Conservation (phyloP, 2,888 invertebrate species). For the Megalurothrips usitatus region DNA sequence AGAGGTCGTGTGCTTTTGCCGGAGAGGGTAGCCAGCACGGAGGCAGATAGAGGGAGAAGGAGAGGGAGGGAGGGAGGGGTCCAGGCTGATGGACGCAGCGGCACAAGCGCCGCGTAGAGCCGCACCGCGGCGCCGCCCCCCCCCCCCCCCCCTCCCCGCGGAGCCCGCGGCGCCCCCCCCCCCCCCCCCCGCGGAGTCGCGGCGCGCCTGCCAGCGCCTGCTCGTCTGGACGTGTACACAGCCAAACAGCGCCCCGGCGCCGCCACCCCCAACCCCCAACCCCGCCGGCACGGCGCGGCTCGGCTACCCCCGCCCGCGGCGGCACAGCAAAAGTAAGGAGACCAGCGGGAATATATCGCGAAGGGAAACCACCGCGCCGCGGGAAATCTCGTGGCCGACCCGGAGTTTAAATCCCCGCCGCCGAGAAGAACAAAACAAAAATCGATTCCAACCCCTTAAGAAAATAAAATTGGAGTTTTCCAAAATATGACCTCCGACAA, state of each 20-base stretch:
- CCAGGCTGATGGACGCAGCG: constrained; percentile 3
- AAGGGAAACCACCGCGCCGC: too few relatives aligned
- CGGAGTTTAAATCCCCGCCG: too few relatives aligned
- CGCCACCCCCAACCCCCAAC: too few relatives aligned
- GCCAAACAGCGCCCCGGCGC: background rate
- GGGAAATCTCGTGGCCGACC: too few relatives aligned
- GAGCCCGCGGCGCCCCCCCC: constrained; percentile 32
- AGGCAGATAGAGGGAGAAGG: constrained; percentile 28
- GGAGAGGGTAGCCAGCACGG: background rate
- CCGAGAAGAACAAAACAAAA: too few relatives aligned
- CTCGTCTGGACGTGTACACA: constrained; percentile 25
- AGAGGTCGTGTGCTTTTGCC: background rate
- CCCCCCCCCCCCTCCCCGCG: constrained; percentile 20
- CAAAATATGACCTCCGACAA: too few relatives aligned
- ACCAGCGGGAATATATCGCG: too few relatives aligned
- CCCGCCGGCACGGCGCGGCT: too few relatives aligned
- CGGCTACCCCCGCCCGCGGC: too few relatives aligned
- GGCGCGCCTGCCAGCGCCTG: constrained; percentile 27
- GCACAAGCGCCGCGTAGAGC: constrained; percentile 17
- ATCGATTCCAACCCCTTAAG: too few relatives aligned
- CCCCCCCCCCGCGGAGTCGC: constrained; percentile 3
- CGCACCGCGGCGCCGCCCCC: constrained; percentile 30
- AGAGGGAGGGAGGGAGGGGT: background rate
- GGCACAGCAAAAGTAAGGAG: too few relatives aligned
- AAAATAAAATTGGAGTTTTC: too few relatives aligned